Base-by-base conservation (phyloP, 2,797 vertebrate species). In the Hypotaenidia okinawae region DNA sequence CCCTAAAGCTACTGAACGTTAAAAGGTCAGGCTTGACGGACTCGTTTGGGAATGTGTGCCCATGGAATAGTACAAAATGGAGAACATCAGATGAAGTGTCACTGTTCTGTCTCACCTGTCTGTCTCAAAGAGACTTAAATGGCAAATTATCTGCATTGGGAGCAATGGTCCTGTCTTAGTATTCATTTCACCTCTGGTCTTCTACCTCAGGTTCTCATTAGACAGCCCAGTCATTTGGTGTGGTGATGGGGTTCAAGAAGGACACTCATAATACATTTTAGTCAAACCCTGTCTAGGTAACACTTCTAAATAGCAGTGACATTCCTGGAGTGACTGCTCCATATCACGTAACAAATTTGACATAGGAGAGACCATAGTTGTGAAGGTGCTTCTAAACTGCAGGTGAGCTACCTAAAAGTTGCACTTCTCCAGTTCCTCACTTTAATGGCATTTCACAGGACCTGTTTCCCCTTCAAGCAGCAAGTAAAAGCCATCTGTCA, bases 21-120 rank as follows among this genome's bases (percentile, higher is more conserved):
- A 84, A 77, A 95, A 95, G 80, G 88, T 94, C 93, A 83, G 51
- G 16, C n/a, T 62, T 89, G 59, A 63, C 19, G 15, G 63, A 41
- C 52, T 84, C 3, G 1, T 77, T 64, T 74, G 88, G 75, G 75
- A 89, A 33, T 62, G 51, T 3, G 17, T 78, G 54, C 21, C 87
- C 70, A 52, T 28, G 64, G 49, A 68, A 30, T 24, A 68, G 24
- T 74, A 32, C 41, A 57, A 63, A 88, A 54, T 39, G 77, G 68
- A 25, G 55, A 9, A 9, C 1, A 5, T 39, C 58, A 33, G 57
- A 43, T 81, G 32, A 35, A 25, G 52, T 49, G 43, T 82, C 39
- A 76, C 63, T 61, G 12, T 59, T 90, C 78, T 57, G 13, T 68
- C 47, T 55, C 19, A 13, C 33, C 51, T 77, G 25, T 89, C 88